Evolutionary conservation across 2,888 invertebrate genomes (phyloP).

Genomic region (Eurytoma adleriae): DNA sequence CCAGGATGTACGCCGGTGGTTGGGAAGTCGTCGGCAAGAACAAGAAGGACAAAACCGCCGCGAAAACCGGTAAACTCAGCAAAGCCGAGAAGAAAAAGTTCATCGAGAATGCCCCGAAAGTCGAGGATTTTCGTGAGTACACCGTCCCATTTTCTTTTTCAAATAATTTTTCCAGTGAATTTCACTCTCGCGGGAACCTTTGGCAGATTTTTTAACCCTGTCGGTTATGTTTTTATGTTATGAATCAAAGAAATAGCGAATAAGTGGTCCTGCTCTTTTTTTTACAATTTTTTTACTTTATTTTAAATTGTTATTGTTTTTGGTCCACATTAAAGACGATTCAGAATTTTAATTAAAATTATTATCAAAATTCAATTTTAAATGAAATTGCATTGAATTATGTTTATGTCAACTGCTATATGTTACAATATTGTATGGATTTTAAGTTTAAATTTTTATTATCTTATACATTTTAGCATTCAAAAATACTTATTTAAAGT

Average conservation of each 20-base stretch:
- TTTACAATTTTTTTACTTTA: neutral
- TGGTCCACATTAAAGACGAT: neutral
- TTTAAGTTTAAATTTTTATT: too few relatives aligned
- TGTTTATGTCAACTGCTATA: too few relatives aligned
- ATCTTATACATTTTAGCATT: too few relatives aligned
- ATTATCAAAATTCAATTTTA: too few relatives aligned
- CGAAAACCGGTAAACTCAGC: slow-evolving; percentile 77
- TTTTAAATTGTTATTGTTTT: neutral
- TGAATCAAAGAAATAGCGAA: slow-evolving; percentile 5
- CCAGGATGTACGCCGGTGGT: slow-evolving; percentile 71
- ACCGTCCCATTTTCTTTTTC: neutral
- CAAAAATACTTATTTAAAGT: too few relatives aligned
- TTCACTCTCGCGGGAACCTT: neutral
- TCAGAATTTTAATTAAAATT: too few relatives aligned
- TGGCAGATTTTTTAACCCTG: neutral
- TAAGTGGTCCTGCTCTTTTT: neutral
- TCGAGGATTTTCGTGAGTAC: slow-evolving; percentile 86
- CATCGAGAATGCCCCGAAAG: slow-evolving; percentile 82
- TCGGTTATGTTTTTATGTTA: slow-evolving; percentile 38
- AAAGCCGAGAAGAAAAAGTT: slow-evolving; percentile 81
- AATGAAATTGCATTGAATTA: too few relatives aligned
- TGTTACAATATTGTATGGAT: too few relatives aligned
- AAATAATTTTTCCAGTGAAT: neutral
- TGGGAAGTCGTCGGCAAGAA: slow-evolving; percentile 78
- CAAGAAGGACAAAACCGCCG: slow-evolving; percentile 79